Evolutionary conservation across 2,797 vertebrate genomes (phyloP), one percentile per base, ranked within the genome.

Genomic region (Enteromius treurensis): DNA sequence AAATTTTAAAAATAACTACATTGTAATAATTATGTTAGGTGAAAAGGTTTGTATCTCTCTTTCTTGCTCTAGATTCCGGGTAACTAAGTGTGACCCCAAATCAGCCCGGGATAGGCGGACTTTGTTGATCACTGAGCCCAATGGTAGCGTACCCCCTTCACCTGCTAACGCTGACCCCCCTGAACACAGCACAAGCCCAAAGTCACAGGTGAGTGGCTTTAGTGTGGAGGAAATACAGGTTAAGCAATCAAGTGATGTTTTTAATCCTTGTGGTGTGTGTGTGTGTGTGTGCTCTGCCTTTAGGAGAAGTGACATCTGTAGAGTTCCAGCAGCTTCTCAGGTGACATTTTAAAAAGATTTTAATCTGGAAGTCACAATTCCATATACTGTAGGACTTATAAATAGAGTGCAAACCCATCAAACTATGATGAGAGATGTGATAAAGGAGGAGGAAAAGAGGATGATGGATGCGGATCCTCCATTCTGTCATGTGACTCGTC

Each of bases 1-100:
- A 32, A 32, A 32, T 32, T 2, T 32, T 2, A 32, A 32, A 32
- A 32, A 32, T 32, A 32, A 32, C 32, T 32, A 34, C 34, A 34
- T 34, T 34, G 5, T 34, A 34, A 34, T 45, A 10, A 11, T 42
- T 42, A 42, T 45, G 40, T 40, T 45, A 45, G 42, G 2, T 45
- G 42, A 45, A 11, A 11, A 45, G 3, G 0, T 45, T 45, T 45
- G 10, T 45, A 45, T 13, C 9, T 64, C 8, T 60, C 2, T 19
- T 62, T 68, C 79, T 8, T 55, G 34, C 40, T 53, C 62, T 90
- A 99, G 98, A 90, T 99, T 99, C 89, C 95, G 97, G 42, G 98
- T 99, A 82, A 98, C 96, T 0, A 99, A 98, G 92, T 96, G 95
- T 86, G 98, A 99, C 80, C 93, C 94, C 42, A 98, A 96, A 84